Evolutionary conservation across 2,113 vertebrate species (phyloP).

Genomic region (Cephalopterus ornatus): DNA sequence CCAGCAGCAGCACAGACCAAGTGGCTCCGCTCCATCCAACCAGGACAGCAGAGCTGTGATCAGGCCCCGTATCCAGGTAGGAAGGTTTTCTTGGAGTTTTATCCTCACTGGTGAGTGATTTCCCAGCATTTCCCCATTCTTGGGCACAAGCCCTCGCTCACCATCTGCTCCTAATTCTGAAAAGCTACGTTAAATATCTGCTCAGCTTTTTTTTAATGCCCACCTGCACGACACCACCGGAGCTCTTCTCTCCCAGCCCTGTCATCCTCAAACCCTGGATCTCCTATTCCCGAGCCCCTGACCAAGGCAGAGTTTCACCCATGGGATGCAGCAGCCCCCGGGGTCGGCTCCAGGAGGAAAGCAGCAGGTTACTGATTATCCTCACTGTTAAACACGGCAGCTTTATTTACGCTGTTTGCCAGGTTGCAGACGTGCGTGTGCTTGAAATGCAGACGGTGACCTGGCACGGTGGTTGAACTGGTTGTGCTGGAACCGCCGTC

Average conservation of each 20-base stretch:
- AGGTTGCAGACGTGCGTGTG: neutral
- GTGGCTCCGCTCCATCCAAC: fast-evolving
- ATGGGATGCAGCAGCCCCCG: neutral
- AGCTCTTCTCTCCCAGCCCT: neutral
- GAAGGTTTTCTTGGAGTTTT: neutral
- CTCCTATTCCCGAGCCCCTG: neutral
- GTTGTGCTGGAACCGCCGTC: neutral
- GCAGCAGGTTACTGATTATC: neutral
- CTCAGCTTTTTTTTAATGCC: neutral
- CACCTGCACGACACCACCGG: fast-evolving
- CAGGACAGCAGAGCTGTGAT: fast-evolving
- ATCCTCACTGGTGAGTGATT: neutral
- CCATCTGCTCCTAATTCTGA: neutral
- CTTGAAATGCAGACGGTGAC: neutral
- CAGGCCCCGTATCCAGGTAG: neutral
- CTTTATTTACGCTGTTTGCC: neutral
- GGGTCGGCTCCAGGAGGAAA: neutral
- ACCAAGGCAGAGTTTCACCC: fast-evolving
- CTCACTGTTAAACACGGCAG: neutral
- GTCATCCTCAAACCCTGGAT: neutral
- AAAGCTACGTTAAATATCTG: neutral
- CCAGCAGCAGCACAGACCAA: fast-evolving
- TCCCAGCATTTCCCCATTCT: neutral
- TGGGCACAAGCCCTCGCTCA: neutral
- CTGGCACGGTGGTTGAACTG: neutral